These are phyloP conservation scores for Pipa parva DNA, from an alignment of 2,113 vertebrate genomes.

Conservation along the genomic window DNA sequence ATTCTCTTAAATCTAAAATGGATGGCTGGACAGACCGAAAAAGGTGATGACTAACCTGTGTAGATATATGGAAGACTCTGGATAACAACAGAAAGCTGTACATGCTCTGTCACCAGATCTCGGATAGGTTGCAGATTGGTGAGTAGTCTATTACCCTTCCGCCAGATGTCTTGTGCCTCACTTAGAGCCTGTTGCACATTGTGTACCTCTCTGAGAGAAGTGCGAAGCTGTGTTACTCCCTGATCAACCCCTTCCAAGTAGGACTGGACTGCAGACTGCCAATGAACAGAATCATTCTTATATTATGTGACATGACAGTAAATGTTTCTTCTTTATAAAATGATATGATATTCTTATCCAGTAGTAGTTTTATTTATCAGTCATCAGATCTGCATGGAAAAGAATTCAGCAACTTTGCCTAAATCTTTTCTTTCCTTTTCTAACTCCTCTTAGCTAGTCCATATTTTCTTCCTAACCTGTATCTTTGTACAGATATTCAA, in stretches of 20 bases:
- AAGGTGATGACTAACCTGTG: conserved; percentile 70
- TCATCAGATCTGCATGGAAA: too few relatives aligned
- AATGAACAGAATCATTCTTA: neutral
- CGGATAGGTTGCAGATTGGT: conserved; percentile 66
- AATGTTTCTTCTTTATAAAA: too few relatives aligned
- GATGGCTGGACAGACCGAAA: accelerated
- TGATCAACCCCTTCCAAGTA: conserved; percentile 86
- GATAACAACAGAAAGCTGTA: conserved; percentile 77
- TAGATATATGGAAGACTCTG: conserved; percentile 82
- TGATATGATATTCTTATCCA: too few relatives aligned
- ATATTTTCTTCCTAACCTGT: too few relatives aligned
- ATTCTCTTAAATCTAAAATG: neutral
- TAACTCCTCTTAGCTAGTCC: too few relatives aligned
- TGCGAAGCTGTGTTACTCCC: conserved; percentile 79
- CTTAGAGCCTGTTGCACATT: conserved; percentile 66
- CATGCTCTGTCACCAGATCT: conserved; percentile 63
- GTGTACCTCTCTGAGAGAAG: conserved; percentile 65
- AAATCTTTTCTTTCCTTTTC: too few relatives aligned
- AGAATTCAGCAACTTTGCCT: too few relatives aligned
- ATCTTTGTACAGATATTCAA: too few relatives aligned
- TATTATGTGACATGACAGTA: too few relatives aligned
- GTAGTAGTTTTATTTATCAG: too few relatives aligned
- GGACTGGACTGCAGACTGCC: conserved; percentile 85
- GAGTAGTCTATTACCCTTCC: conserved; percentile 50
- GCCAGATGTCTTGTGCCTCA: conserved; percentile 61